Conservation (phyloP, 2,797 vertebrate species). For the Hypotaenidia okinawae region DNA sequence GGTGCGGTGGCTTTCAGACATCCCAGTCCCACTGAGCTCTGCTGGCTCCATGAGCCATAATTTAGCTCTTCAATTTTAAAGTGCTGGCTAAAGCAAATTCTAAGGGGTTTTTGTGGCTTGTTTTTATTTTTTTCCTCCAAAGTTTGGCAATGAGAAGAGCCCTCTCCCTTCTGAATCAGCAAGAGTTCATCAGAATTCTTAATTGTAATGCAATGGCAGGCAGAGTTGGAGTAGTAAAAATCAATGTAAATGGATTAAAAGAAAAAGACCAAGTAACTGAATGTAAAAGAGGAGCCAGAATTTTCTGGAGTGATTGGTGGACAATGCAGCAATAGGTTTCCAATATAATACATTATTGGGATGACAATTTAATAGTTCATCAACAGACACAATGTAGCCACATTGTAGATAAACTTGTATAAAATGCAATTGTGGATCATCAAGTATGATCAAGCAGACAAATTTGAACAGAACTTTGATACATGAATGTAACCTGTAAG, state of each 20-base stretch:
- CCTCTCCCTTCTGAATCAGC: conserved; percentile 65
- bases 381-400: background rate
- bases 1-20: background rate
- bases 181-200: conserved; percentile 63
- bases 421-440: background rate
- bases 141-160: conserved; percentile 32
- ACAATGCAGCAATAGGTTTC: background rate
- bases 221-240: conserved; percentile 64
- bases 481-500: background rate
- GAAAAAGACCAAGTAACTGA: conserved; percentile 33
- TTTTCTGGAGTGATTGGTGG: conserved; percentile 43
- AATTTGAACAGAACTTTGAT: background rate
- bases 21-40: background rate
- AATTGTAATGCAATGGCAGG: conserved; percentile 60
- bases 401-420: background rate
- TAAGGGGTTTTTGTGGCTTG: background rate
- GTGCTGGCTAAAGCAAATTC: conserved; percentile 43
- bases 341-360: background rate
- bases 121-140: background rate
- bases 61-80: conserved; percentile 24
- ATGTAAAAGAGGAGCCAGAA: conserved; percentile 25
- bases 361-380: background rate
- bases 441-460: background rate
- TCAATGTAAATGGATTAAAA: conserved; percentile 71
- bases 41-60: background rate